A percentile compares a stretch with the other conserved stretches of the same genome.
phyloP scores from a whole-genome alignment of 2,113 vertebrate genomes.

The Brachypodius melanocephalos region DNA sequence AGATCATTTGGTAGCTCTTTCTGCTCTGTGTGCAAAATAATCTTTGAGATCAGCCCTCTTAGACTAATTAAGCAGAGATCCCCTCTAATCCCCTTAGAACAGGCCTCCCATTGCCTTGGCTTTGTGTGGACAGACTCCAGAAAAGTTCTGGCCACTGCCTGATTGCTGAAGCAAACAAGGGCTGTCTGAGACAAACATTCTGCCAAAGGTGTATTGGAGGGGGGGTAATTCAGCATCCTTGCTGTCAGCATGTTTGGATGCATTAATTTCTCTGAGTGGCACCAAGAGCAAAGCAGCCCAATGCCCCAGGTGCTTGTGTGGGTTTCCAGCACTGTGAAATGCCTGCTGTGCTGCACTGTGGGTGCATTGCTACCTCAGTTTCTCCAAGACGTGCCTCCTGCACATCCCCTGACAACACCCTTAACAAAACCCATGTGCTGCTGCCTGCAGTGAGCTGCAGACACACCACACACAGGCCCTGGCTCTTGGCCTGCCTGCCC shows the following conservation, averaged over 20 bases:
- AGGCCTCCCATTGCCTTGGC: background rate
- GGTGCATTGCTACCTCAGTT: background rate
- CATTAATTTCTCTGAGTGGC: background rate
- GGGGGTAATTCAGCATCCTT: background rate
- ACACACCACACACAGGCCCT: rapidly evolving
- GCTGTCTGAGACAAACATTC: background rate
- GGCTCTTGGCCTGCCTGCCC: background rate
- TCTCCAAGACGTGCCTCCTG: background rate
- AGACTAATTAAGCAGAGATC: constrained; percentile 27
- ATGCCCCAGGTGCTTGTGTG: background rate
- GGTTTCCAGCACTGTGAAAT: background rate
- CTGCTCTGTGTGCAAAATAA: background rate
- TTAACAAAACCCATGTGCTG: rapidly evolving
- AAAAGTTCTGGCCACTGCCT: background rate
- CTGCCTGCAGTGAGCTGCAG: background rate
- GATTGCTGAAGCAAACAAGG: background rate
- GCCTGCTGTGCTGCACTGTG: rapidly evolving
- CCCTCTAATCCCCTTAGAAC: background rate
- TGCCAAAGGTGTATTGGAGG: background rate
- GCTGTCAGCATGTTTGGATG: background rate
- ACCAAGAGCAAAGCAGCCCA: background rate
- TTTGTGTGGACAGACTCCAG: background rate
- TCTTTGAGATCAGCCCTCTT: constrained; percentile 3
- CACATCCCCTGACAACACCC: rapidly evolving
- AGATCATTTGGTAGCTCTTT: background rate